Conservation (phyloP, 2,888 invertebrate species). For the Rhamphomyia laevipes region DNA sequence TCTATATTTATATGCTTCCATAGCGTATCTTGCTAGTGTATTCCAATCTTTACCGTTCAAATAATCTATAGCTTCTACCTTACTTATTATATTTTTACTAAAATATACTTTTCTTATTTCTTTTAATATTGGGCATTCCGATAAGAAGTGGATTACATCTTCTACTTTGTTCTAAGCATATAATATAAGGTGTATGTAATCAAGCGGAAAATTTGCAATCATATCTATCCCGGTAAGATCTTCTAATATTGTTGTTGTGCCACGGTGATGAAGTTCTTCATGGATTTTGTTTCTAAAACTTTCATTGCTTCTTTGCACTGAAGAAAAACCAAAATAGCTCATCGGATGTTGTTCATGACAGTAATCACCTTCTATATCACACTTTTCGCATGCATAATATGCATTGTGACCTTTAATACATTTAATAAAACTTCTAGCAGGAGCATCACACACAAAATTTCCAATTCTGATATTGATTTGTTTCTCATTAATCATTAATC, state of each 20-base stretch:
- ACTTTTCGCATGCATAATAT: conserved; percentile 3
- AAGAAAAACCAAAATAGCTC: not conserved
- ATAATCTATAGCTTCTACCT: too few relatives aligned
- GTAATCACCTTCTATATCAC: conserved; percentile 4
- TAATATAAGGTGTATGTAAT: conserved; percentile 7
- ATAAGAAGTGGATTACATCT: too few relatives aligned
- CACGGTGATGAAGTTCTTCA: conserved; percentile 3
- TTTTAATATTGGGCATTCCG: too few relatives aligned
- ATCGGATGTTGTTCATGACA: not conserved
- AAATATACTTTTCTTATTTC: too few relatives aligned
- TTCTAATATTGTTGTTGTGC: conserved; percentile 1
- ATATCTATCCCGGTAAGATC: conserved; percentile 4
- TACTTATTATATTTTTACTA: too few relatives aligned
- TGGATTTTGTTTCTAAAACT: too few relatives aligned
- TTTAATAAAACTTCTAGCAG: conserved; percentile 2
- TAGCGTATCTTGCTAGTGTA: too few relatives aligned
- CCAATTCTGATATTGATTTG: not conserved
- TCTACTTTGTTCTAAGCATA: too few relatives aligned
- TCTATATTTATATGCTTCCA: too few relatives aligned
- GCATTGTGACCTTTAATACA: conserved; percentile 2
- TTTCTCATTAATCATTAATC: not conserved
- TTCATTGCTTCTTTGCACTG: not conserved
- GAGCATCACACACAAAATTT: too few relatives aligned
- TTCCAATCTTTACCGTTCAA: too few relatives aligned
- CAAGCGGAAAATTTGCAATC: conserved; percentile 2